Evolutionary conservation across 2,113 vertebrate species (phyloP), one percentile per base, ranked within the genome.

Genomic region (Cololabis saira): DNA sequence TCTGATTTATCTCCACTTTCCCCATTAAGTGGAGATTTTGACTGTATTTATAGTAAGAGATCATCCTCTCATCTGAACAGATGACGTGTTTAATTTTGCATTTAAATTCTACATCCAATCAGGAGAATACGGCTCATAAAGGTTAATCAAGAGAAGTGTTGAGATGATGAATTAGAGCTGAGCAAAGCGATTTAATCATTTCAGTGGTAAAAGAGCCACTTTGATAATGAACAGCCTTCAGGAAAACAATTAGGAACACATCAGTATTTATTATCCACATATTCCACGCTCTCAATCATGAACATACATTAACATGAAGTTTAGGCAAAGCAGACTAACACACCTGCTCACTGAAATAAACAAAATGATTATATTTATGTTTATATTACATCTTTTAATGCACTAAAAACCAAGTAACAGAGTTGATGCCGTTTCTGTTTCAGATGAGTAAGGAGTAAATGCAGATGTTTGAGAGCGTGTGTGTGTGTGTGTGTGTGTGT

Each of bases 211-310:
- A 73, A 61, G 61, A 70, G 54, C 70, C 40, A 48, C 57, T 71
- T 67, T 77, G 78, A 85, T 77, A 87, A 90, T 79, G 71, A 87
- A 80, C 17, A 67, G 63, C 54, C 81, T 83, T 88, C 83, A 86
- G 91, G 85, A 89, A 64, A 76, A 86, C 77, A 86, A 91, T 89
- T 90, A 87, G 65, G 55, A 47, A 79, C 10, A 77, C 43, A 82
- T 84, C 74, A 66, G 81, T 86, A 81, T 88, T 85, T 88, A 58
- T 77, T 71, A 67, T 56, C 30, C 17, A 54, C 60, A 70, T 80
- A 67, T 78, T 84, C 86, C 67, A 73, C 71, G 62, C 59, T 71
- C 33, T 75, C 68, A 67, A 58, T 49, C 61, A 71, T 64, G 69
- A 67, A 62, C 17, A 12, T 50, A 41, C 52, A 74, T 58, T 47